Evolutionary conservation across 2,797 vertebrate species (phyloP).

Genomic region (Zalophus californianus): DNA sequence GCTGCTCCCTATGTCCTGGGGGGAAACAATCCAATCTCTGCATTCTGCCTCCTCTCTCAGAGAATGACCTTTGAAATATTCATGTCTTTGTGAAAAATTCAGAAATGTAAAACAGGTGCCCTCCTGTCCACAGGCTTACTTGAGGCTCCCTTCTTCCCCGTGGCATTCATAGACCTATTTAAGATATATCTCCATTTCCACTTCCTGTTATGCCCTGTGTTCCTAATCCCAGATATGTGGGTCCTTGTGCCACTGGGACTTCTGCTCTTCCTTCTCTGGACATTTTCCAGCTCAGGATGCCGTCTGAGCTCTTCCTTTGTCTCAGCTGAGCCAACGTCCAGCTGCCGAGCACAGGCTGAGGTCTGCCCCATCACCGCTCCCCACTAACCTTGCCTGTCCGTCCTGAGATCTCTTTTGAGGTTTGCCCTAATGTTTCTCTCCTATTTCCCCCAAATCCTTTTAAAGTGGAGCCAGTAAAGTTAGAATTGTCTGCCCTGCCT

Average conservation of each 20-base stretch:
- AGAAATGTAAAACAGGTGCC: constrained; percentile 1
- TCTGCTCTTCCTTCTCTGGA: neutral
- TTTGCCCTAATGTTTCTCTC: neutral
- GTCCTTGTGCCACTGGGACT: too few relatives aligned
- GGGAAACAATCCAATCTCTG: neutral
- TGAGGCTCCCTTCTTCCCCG: neutral
- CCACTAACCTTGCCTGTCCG: neutral
- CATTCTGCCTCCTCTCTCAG: neutral
- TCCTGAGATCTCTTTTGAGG: neutral
- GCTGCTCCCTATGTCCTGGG: neutral
- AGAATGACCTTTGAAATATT: constrained; percentile 65
- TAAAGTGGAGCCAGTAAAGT: neutral
- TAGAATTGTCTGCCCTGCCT: too few relatives aligned
- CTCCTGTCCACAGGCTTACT: neutral
- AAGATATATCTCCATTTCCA: neutral
- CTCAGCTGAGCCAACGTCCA: fast-evolving
- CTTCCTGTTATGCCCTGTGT: neutral
- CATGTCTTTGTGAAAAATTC: constrained; percentile 52
- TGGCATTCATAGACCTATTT: neutral
- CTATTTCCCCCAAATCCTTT: neutral
- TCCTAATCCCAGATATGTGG: neutral
- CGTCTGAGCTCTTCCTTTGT: neutral
- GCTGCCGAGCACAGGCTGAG: neutral
- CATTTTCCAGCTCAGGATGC: neutral
- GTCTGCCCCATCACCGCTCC: too few relatives aligned